Percentiles rank a stretch among this genome's conserved stretches.
Conservation (phyloP, 2,797 vertebrate species). For the Hozukius guyotensis region DNA sequence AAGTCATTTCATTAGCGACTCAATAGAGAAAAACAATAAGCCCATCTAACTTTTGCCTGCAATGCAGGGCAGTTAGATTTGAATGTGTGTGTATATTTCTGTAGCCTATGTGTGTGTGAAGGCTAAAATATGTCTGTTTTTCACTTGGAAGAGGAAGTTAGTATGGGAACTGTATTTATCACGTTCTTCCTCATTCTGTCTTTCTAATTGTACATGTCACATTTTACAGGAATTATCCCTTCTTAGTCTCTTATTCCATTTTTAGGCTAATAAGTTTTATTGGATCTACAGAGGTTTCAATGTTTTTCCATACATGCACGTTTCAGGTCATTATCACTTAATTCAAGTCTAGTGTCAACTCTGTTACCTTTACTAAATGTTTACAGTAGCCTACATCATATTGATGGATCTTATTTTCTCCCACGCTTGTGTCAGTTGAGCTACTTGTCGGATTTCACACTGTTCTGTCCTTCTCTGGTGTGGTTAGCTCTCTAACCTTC, state of each 20-base stretch:
- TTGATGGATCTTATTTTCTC: neutral
- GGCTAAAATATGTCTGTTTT: neutral
- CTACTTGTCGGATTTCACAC: neutral
- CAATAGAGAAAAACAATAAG: neutral
- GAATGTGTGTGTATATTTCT: neutral
- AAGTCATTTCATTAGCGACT: slow-evolving; percentile 46
- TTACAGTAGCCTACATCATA: neutral
- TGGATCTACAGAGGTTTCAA: neutral
- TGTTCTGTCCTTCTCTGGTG: neutral
- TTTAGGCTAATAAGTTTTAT: neutral
- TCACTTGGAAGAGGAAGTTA: neutral
- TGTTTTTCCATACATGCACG: neutral
- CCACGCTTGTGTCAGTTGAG: neutral
- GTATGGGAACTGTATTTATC: neutral
- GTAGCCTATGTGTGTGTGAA: neutral
- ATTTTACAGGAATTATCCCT: neutral
- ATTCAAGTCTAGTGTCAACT: neutral
- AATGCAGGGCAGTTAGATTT: neutral
- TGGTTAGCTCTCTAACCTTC: neutral
- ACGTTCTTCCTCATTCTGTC: neutral
- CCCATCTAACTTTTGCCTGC: slow-evolving; percentile 3
- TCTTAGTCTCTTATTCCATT: neutral
- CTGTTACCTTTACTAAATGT: neutral
- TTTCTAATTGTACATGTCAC: neutral
- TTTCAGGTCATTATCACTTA: neutral